These are phyloP conservation scores for Cydia strobilella DNA, from an alignment of 1,140 invertebrate species.

Conservation along the genomic window DNA sequence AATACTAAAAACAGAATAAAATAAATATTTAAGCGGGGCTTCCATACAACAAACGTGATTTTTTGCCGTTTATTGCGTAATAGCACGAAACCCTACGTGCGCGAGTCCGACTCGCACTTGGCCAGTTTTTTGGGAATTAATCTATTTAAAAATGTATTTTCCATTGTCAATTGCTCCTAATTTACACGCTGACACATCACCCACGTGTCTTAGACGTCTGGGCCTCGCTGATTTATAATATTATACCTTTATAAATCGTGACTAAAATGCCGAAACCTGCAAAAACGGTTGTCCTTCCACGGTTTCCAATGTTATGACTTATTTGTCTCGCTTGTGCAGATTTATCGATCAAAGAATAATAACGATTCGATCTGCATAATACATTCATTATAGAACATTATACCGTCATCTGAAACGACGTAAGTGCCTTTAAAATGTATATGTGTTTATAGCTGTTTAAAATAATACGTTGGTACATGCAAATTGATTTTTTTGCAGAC, in stretches of 20 bases:
- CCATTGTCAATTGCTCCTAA: background rate
- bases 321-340: constrained; percentile 69
- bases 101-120: too few relatives aligned
- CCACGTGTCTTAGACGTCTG: constrained; percentile 1
- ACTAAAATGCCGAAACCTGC: constrained; percentile 54
- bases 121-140: too few relatives aligned
- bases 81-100: too few relatives aligned
- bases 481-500: constrained; percentile 72
- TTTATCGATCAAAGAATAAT: constrained; percentile 69
- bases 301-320: constrained; percentile 74
- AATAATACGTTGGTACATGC: constrained; percentile 40
- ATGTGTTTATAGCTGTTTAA: background rate
- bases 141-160: background rate
- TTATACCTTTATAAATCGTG: constrained; percentile 34
- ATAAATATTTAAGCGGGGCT: too few relatives aligned
- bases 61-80: too few relatives aligned
- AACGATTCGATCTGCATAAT: constrained; percentile 70
- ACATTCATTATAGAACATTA: constrained; percentile 60
- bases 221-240: background rate
- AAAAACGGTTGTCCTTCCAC: constrained; percentile 65
- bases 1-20: too few relatives aligned
- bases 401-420: background rate
- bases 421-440: background rate
- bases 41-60: too few relatives aligned
- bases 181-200: background rate